Base-by-base conservation (phyloP, 2,888 invertebrate genomes). In the Stegophylla sp. region DNA sequence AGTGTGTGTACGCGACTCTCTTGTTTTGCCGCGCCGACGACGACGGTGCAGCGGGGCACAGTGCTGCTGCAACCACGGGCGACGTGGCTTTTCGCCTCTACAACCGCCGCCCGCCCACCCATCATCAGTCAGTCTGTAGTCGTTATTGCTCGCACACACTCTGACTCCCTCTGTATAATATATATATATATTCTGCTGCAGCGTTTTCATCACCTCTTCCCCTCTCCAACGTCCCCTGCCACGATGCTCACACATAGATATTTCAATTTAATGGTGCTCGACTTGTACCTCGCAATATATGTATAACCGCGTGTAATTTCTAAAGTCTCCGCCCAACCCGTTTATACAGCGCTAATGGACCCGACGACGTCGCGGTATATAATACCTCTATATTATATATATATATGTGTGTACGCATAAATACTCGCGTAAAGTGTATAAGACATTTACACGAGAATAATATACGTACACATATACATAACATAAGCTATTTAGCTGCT, bases 211-310 rank as follows among this genome's bases (percentile, higher is more conserved):
- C n/a, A 0, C 15, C 41, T 0, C 23, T 20, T 13, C 41, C 1
- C 20, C 41, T 13, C 51, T 4, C 17, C 17, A 15, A 34, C 45
- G 15, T 53, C 15, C n/a, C n/a, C n/a, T n/a, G 34, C 0, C 13
- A 3, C 23, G 51, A 34, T 17, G 20, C 41, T 1, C 41, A 23
- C n/a, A n/a, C n/a, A n/a, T n/a, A 63, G 64, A 75, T 76, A 76
- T 66, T 64, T 66, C 64, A 76, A 76, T 76, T 76, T 66, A 64
- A 76, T 75, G 74, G 74, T 75, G 63, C 64, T 76, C 75, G 75
- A 76, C 64, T 76, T 20, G n/a, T 26, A 12, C 26, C 4, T 41
- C 20, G 56, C 17, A 56, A 56, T 23, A 4, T n/a, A 26, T 9
- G 20, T 56, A 41, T 41, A 2, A 13, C 45, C 51, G n/a, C 20